Evolutionary conservation across 2,113 vertebrate genomes (phyloP).

Genomic region (Chaenocephalus aceratus): DNA sequence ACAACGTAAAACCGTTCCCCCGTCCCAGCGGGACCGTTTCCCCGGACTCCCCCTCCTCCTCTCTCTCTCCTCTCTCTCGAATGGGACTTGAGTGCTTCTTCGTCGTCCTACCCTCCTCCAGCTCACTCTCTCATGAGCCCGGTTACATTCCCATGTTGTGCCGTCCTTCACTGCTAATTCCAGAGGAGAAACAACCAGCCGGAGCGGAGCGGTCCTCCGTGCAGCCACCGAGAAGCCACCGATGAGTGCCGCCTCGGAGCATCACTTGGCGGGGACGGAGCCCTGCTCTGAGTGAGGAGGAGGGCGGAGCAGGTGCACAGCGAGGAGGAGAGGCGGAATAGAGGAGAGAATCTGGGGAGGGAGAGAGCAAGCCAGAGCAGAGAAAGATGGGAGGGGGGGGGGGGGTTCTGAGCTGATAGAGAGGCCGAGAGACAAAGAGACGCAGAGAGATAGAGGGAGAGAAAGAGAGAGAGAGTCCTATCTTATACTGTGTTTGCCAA

Average conservation of each 20-base stretch:
- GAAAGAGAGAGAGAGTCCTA: background rate
- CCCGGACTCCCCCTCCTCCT: conserved; percentile 27
- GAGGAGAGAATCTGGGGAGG: conserved; percentile 33
- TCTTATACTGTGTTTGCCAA: conserved; percentile 20
- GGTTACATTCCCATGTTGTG: conserved; percentile 42
- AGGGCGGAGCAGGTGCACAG: conserved; percentile 72
- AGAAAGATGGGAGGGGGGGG: conserved; percentile 1
- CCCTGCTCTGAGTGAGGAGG: conserved; percentile 60
- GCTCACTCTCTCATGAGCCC: conserved; percentile 24
- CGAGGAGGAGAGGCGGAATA: conserved; percentile 48
- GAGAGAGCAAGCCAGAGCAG: conserved; percentile 21
- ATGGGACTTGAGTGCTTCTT: conserved; percentile 52
- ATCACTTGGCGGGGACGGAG: conserved; percentile 64
- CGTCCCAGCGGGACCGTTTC: conserved; percentile 66
- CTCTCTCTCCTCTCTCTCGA: conserved; percentile 41
- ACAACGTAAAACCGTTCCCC: conserved; percentile 43
- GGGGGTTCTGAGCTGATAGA: conserved; percentile 40
- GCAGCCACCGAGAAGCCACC: conserved; percentile 7
- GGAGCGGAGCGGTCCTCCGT: conserved; percentile 16
- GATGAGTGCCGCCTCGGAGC: conserved; percentile 52
- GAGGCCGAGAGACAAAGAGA: conserved; percentile 3
- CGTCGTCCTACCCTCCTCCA: conserved; percentile 33
- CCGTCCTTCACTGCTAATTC: conserved; percentile 6
- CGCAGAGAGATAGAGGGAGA: conserved; percentile 5
- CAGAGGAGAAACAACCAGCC: background rate